These are phyloP conservation scores for Cydia splendana DNA, from an alignment of 1,140 invertebrate species.

Conservation along the genomic window DNA sequence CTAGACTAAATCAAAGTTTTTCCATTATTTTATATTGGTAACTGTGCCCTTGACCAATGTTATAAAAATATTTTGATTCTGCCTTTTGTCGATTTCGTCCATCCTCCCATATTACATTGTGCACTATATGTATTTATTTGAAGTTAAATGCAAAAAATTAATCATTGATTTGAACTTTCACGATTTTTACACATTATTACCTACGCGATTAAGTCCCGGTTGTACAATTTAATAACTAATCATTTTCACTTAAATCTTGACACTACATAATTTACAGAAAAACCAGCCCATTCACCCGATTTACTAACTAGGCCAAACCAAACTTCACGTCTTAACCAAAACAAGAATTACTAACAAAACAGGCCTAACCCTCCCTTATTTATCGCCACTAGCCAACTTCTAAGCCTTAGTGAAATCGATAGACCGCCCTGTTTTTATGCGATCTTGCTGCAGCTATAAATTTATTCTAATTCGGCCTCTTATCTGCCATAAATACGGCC, in stretches of 20 bases:
- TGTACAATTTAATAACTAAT: too few species aligned
- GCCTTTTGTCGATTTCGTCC: too few species aligned
- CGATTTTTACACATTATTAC: too few species aligned
- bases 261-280: not conserved
- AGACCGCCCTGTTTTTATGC: conserved; percentile 30
- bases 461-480: conserved; percentile 23
- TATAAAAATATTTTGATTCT: too few species aligned
- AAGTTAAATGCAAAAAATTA: too few species aligned
- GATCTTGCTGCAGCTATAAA: conserved; percentile 25
- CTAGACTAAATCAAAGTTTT: not conserved
- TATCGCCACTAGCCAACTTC: conserved; percentile 10
- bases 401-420: conserved; percentile 13
- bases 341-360: conserved; percentile 1
- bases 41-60: too few species aligned
- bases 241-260: too few species aligned
- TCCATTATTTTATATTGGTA: not conserved
- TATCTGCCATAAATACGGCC: conserved; percentile 23
- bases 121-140: too few species aligned
- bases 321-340: conserved; percentile 10
- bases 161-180: too few species aligned
- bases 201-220: too few species aligned
- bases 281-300: not conserved
- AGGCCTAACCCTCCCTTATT: conserved; percentile 7
- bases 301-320: not conserved
- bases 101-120: too few species aligned